Evolutionary conservation across 2,888 invertebrate species (phyloP).

Genomic region (Tipula lateralis): DNA sequence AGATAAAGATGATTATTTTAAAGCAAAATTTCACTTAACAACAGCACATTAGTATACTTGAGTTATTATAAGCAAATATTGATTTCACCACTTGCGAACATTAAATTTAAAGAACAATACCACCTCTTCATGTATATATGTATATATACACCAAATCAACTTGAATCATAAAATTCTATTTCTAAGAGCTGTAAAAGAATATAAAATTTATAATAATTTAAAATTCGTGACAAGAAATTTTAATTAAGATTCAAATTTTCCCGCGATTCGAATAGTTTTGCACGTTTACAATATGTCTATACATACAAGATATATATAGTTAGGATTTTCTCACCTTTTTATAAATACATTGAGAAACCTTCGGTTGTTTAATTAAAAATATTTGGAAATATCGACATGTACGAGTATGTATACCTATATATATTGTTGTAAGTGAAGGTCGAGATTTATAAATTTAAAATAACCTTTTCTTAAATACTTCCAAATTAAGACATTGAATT

Average conservation of each 20-base stretch:
- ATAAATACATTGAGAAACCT: neutral
- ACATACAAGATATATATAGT: too few species aligned
- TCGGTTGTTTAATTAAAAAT: neutral
- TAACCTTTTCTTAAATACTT: neutral
- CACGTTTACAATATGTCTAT: neutral
- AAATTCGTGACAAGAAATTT: neutral
- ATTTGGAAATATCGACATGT: neutral
- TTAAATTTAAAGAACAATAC: neutral
- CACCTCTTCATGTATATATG: neutral
- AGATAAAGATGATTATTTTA: neutral
- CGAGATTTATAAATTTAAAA: neutral
- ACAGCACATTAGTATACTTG: neutral
- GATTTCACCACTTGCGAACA: neutral
- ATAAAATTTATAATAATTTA: neutral
- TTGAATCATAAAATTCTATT: neutral
- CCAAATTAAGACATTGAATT: neutral
- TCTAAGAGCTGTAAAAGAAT: neutral
- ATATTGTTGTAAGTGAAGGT: neutral
- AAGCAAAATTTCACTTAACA: neutral
- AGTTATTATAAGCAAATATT: neutral
- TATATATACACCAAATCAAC: too few species aligned
- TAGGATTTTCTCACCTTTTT: neutral
- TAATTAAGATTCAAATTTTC: neutral
- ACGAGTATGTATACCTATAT: neutral
- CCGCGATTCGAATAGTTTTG: neutral